A percentile compares a stretch with the other conserved stretches of the same genome.
Evolutionary conservation across 2,113 vertebrate genomes (phyloP).

Genomic region (Coturnix japonica): DNA sequence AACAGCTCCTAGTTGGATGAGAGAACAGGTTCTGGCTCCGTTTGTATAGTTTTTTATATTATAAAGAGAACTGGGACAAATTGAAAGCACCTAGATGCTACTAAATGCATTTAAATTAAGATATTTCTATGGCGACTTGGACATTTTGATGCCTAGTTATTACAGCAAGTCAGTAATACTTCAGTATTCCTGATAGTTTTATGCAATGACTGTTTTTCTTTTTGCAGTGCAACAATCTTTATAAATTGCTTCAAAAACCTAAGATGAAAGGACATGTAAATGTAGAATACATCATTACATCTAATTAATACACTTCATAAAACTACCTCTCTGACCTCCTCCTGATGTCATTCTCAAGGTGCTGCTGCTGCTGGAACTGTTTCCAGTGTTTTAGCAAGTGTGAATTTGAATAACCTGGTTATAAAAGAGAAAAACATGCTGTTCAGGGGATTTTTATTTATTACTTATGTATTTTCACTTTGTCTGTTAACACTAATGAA

Average conservation of each 20-base stretch:
- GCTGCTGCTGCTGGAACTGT: neutral
- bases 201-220: neutral
- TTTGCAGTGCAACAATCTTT: neutral
- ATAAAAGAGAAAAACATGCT: neutral
- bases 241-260: slow-evolving; percentile 5
- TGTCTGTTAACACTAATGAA: neutral
- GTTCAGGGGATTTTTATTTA: neutral
- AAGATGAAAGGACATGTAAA: slow-evolving; percentile 11
- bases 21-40: neutral
- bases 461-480: neutral
- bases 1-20: neutral
- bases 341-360: neutral
- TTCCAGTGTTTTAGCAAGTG: neutral
- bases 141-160: neutral
- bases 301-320: slow-evolving; percentile 34
- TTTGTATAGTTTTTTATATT: neutral
- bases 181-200: neutral
- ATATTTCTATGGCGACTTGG: neutral
- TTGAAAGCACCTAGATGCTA: neutral
- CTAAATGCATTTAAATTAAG: neutral
- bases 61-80: neutral
- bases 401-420: neutral
- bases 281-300: neutral
- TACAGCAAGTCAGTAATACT: neutral
- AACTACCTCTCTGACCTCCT: neutral